phyloP scores from a whole-genome alignment of 1,140 invertebrate species.

The Ips nitidus region DNA sequence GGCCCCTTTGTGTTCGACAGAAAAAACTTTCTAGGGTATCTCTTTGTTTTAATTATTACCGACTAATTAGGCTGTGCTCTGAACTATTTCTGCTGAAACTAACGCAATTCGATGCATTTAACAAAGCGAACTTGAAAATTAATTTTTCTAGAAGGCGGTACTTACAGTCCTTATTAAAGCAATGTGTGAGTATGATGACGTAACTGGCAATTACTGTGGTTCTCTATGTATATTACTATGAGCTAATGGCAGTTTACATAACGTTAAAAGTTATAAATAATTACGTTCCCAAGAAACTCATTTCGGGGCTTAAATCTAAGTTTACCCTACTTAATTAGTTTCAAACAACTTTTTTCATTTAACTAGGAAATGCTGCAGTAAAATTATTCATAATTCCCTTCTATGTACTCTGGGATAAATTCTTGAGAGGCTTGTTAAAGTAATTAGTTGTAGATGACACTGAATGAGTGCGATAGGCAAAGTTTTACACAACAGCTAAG shows the following conservation, averaged over 20 bases:
- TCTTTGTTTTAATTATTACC: constrained; percentile 7
- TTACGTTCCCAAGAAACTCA: constrained; percentile 32
- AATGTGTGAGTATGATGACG: too few species aligned
- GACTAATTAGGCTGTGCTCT: constrained; percentile 6
- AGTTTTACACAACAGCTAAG: constrained; percentile 15
- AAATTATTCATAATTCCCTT: constrained; percentile 27
- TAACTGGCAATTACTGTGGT: too few species aligned
- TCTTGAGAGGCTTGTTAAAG: constrained; percentile 8
- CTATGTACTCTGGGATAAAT: constrained; percentile 14
- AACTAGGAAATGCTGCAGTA: constrained; percentile 10
- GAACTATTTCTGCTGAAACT: not conserved
- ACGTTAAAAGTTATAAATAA: constrained; percentile 29
- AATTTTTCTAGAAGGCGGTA: too few species aligned
- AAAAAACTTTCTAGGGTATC: constrained; percentile 11
- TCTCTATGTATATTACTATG: too few species aligned
- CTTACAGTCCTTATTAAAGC: too few species aligned
- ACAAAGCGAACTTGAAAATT: too few species aligned
- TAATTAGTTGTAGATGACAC: constrained; percentile 23
- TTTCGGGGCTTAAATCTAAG: constrained; percentile 33
- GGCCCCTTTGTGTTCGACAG: constrained; percentile 3
- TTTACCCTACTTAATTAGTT: constrained; percentile 35
- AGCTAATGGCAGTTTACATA: too few species aligned
- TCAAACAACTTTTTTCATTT: constrained; percentile 32
- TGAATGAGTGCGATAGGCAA: constrained; percentile 16
- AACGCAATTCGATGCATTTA: not conserved